phyloP scores from a whole-genome alignment of 2,113 vertebrate species.

The Nycticorax nycticorax region DNA sequence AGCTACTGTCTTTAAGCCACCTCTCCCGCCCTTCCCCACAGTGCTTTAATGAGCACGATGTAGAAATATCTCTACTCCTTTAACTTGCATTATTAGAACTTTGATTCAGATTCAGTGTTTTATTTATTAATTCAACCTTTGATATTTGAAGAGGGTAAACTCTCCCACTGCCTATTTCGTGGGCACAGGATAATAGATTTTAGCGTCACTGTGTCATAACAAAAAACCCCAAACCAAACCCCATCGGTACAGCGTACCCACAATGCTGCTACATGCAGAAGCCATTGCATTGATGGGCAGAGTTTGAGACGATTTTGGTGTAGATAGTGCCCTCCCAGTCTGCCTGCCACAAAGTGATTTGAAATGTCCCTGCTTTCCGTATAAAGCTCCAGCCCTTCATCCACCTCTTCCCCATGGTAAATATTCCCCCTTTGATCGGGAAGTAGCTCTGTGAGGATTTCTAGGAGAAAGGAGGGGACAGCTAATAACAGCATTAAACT shows the following conservation, averaged over 20 bases:
- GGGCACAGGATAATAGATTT: neutral
- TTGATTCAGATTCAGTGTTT: neutral
- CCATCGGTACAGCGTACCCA: neutral
- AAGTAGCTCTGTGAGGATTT: neutral
- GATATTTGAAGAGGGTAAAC: neutral
- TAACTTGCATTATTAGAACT: neutral
- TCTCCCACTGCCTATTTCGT: neutral
- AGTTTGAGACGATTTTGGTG: neutral
- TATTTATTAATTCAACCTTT: neutral
- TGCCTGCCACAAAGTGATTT: neutral
- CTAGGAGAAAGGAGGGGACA: neutral
- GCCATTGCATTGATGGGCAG: neutral
- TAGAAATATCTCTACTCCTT: neutral
- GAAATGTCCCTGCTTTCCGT: neutral
- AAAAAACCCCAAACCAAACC: neutral
- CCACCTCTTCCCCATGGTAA: neutral
- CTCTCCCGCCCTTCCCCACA: neutral
- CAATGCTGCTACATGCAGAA: neutral
- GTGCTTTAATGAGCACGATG: neutral
- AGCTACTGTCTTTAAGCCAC: neutral
- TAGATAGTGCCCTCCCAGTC: neutral
- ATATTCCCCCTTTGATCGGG: neutral
- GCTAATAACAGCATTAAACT: constrained; percentile 40
- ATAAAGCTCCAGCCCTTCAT: neutral
- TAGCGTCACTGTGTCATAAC: neutral